Percentiles rank a stretch among this genome's conserved stretches.
phyloP scores from a whole-genome alignment of 1,140 invertebrate species.

The Uloborus diversus region DNA sequence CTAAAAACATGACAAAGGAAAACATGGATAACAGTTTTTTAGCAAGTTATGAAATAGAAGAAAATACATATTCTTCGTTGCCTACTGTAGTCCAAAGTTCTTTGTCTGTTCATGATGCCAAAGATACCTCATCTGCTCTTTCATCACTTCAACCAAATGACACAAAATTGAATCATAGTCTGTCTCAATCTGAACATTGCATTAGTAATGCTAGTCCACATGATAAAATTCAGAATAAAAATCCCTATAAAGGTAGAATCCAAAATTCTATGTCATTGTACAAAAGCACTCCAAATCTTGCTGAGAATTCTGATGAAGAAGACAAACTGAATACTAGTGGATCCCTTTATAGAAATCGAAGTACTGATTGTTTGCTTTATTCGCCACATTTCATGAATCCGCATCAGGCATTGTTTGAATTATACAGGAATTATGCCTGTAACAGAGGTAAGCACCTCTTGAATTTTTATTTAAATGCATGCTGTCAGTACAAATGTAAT shows the following conservation, averaged over 20 bases:
- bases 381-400: constrained; percentile 28
- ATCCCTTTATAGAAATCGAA: constrained; percentile 18
- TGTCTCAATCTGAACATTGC: constrained; percentile 2
- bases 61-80: background rate
- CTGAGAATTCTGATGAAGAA: constrained; percentile 46
- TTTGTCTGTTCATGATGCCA: constrained; percentile 16
- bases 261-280: constrained; percentile 22
- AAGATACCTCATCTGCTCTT: constrained; percentile 11
- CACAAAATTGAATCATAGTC: background rate
- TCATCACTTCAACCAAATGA: background rate
- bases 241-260: background rate
- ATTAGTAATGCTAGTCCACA: too few relatives aligned
- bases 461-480: too few relatives aligned
- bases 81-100: background rate
- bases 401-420: constrained; percentile 41
- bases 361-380: constrained; percentile 15
- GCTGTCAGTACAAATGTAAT: too few relatives aligned
- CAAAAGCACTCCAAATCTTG: constrained; percentile 41
- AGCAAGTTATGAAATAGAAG: too few relatives aligned
- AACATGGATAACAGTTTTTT: too few relatives aligned
- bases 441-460: constrained; percentile 19
- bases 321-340: constrained; percentile 12
- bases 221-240: constrained; percentile 11
- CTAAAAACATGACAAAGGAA: too few relatives aligned
- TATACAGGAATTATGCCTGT: constrained; percentile 40